phyloP scores from a whole-genome alignment of 2,113 vertebrate species.

The Embiotoca jacksoni region DNA sequence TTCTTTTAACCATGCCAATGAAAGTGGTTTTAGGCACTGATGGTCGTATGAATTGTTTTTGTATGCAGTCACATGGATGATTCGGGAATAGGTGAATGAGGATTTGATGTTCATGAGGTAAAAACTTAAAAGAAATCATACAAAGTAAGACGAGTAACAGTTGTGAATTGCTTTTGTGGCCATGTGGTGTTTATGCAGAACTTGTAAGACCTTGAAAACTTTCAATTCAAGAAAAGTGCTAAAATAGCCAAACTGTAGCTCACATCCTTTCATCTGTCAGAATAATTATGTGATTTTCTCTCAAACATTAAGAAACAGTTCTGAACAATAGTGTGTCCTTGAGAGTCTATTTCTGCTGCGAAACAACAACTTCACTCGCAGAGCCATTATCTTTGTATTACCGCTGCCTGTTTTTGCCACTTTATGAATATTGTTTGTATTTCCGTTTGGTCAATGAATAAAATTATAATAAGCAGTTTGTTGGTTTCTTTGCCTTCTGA shows the following conservation, averaged over 20 bases:
- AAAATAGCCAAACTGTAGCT: background rate
- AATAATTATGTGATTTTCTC: conserved; percentile 50
- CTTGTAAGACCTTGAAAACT: background rate
- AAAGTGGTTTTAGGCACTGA: too few relatives aligned
- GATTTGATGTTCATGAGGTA: too few relatives aligned
- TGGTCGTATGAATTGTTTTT: too few relatives aligned
- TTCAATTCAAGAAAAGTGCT: conserved; percentile 17
- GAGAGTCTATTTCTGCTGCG: conserved; percentile 38
- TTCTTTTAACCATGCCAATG: too few relatives aligned
- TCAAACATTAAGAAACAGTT: conserved; percentile 28
- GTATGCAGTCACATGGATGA: too few relatives aligned
- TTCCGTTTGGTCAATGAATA: conserved; percentile 75
- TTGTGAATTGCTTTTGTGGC: too few relatives aligned
- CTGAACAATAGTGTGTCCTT: conserved; percentile 56
- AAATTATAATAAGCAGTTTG: conserved; percentile 65
- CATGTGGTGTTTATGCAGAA: background rate
- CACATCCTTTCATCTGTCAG: conserved; percentile 1
- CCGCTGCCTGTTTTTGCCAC: conserved; percentile 57
- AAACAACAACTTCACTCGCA: conserved; percentile 51
- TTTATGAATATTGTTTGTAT: conserved; percentile 67
- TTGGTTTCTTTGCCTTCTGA: conserved; percentile 38
- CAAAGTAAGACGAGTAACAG: too few relatives aligned
- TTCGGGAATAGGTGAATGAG: too few relatives aligned
- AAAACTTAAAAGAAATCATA: too few relatives aligned
- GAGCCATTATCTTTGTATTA: conserved; percentile 55